Percentiles rank a stretch among this genome's conserved stretches.
Conservation (phyloP, 2,888 invertebrate species). For the Oscheius sp. region DNA sequence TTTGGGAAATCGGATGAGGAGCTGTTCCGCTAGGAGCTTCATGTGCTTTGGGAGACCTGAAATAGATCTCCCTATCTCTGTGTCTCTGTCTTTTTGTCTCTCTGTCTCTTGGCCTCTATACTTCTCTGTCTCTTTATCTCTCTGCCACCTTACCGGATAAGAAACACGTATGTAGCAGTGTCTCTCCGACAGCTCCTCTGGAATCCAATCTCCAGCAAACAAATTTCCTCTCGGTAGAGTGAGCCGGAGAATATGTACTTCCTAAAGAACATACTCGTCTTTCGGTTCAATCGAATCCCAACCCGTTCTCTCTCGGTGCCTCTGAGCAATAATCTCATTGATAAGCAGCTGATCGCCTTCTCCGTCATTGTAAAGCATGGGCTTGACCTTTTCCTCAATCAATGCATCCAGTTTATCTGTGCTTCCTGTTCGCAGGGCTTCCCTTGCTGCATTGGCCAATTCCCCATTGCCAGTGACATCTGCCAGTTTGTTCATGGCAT, state of each 20-base stretch:
- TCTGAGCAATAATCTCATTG: constrained; percentile 58
- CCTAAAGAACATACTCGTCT: constrained; percentile 34
- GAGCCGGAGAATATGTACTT: constrained; percentile 43
- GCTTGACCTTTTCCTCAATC: constrained; percentile 62
- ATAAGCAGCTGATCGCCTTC: constrained; percentile 63
- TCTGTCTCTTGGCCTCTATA: neutral
- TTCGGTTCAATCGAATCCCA: neutral
- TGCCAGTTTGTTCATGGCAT: constrained; percentile 64
- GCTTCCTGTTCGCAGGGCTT: constrained; percentile 58
- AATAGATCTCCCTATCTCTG: neutral
- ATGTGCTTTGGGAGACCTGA: constrained; percentile 64
- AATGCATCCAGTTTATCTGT: constrained; percentile 52
- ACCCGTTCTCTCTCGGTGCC: constrained; percentile 67
- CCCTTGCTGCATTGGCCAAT: constrained; percentile 61
- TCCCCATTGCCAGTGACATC: constrained; percentile 64
- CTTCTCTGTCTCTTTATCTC: neutral
- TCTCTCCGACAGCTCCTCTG: constrained; percentile 92
- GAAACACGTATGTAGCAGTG: constrained; percentile 87
- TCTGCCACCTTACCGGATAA: constrained; percentile 44
- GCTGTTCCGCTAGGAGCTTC: constrained; percentile 85
- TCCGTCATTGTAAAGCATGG: constrained; percentile 67
- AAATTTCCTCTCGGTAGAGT: constrained; percentile 56
- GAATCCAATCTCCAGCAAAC: constrained; percentile 66
- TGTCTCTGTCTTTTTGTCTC: neutral
- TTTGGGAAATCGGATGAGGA: constrained; percentile 92